Evolutionary conservation across 2,888 invertebrate species (phyloP).

Genomic region (Reticulitermes lucifugus): DNA sequence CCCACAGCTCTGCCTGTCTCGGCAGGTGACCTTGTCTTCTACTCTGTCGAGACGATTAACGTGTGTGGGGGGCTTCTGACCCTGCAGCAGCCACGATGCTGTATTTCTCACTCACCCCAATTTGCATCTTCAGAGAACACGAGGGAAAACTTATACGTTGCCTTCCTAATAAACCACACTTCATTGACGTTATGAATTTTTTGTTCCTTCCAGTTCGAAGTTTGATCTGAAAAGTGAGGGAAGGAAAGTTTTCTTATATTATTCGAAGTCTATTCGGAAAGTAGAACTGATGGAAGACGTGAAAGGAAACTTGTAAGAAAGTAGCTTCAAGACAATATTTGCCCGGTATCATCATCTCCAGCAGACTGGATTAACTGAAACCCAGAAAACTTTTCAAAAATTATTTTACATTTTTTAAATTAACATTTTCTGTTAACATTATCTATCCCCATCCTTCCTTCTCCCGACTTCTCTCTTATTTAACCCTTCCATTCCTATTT

Average conservation of each 20-base stretch:
- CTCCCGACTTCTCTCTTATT: background rate
- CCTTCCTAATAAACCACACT: background rate
- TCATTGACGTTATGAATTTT: conserved; percentile 19
- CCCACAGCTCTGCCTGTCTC: background rate
- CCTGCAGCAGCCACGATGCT: background rate
- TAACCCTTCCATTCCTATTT: too few relatives aligned
- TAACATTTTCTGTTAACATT: background rate
- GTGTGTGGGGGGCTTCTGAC: background rate
- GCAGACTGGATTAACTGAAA: background rate
- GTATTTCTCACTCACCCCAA: background rate
- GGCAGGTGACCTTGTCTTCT: background rate
- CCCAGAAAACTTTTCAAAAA: background rate
- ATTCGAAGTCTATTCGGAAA: background rate
- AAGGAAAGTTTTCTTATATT: background rate
- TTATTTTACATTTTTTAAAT: conserved; percentile 1
- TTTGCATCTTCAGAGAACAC: conserved; percentile 15
- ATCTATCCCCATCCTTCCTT: background rate
- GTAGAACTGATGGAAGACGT: background rate
- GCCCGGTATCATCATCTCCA: background rate
- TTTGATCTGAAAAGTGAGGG: conserved; percentile 10
- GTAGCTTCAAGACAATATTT: background rate
- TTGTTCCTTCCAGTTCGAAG: conserved; percentile 1
- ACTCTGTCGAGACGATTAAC: background rate
- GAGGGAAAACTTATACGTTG: background rate
- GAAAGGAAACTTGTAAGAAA: too few relatives aligned